A percentile compares a stretch with the other conserved stretches of the same genome.
These are phyloP conservation scores for Lepidurus packardi DNA, from an alignment of 1,140 invertebrate genomes.

Conservation along the genomic window DNA sequence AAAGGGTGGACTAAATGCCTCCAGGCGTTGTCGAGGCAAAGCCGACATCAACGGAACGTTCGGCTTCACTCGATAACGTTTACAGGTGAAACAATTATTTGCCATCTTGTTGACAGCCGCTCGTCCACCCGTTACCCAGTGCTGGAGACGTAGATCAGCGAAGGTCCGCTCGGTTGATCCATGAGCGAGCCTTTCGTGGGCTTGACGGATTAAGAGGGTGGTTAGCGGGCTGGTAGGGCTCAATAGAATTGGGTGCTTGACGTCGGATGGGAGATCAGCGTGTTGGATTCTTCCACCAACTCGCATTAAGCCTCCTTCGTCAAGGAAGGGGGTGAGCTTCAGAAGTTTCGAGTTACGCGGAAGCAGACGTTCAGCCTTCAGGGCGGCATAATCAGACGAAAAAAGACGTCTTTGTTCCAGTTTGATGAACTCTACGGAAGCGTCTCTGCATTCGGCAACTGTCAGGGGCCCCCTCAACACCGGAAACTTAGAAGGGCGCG, in stretches of 20 bases:
- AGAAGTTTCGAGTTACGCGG: neutral
- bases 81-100: constrained; percentile 18
- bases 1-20: constrained; percentile 30
- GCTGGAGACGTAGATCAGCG: neutral
- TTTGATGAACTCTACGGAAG: neutral
- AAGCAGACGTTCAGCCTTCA: neutral
- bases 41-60: constrained; percentile 8
- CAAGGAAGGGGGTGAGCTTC: neutral
- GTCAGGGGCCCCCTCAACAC: neutral
- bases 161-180: neutral
- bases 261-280: neutral
- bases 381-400: neutral
- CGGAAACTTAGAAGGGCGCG: neutral
- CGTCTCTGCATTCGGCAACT: neutral
- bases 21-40: constrained; percentile 21
- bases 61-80: neutral
- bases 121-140: neutral
- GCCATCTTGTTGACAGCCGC: neutral
- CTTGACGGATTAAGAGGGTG: too few relatives aligned
- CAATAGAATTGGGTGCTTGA: neutral
- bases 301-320: constrained; percentile 30
- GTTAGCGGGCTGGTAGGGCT: neutral
- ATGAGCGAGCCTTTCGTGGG: neutral
- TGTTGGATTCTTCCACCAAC: constrained; percentile 30
- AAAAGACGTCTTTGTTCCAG: neutral